Percentiles rank a stretch among this genome's conserved stretches.
These are phyloP conservation scores for Ramphastos sulfuratus DNA, from an alignment of 2,113 vertebrate species.

Conservation along the genomic window DNA sequence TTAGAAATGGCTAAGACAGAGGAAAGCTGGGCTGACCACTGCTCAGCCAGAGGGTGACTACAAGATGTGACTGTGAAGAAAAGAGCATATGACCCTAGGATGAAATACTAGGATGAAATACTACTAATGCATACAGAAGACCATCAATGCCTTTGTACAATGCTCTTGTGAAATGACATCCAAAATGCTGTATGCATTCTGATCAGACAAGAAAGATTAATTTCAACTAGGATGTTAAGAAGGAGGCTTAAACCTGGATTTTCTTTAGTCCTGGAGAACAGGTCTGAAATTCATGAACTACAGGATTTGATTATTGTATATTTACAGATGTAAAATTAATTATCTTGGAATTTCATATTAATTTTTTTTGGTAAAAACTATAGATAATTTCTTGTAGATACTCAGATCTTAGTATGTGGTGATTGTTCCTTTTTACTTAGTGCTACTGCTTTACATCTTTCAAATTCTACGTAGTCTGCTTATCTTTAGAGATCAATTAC, in stretches of 20 bases:
- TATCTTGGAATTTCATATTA: neutral
- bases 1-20: neutral
- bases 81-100: neutral
- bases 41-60: neutral
- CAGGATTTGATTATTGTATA: neutral
- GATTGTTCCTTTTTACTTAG: neutral
- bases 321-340: neutral
- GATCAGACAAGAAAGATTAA: neutral
- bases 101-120: neutral
- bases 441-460: neutral
- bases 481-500: neutral
- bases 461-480: neutral
- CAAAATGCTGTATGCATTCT: neutral
- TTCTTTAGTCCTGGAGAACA: neutral
- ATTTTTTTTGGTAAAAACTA: neutral
- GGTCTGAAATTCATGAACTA: neutral
- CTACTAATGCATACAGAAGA: neutral
- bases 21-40: neutral
- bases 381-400: neutral
- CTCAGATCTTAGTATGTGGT: neutral
- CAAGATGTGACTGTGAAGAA: neutral
- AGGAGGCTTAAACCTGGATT: constrained; percentile 10
- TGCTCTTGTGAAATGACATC: neutral
- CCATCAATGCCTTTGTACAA: neutral
- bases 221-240: neutral